Conservation (phyloP, 2,113 vertebrate species). For the Xiphophorus maculatus region DNA sequence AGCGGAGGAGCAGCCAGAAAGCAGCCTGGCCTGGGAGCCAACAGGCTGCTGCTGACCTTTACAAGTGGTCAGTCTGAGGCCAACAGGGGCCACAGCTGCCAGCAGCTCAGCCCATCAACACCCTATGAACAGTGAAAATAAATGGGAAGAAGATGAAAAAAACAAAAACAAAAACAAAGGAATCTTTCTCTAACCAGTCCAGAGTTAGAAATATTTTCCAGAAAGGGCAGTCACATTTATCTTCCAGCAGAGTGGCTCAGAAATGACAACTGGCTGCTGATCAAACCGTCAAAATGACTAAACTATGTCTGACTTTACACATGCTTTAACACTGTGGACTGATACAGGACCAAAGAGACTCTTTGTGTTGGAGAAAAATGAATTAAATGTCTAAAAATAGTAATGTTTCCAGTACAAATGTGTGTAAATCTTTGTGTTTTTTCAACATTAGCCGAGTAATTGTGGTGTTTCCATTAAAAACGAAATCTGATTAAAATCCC, state of each 20-base stretch:
- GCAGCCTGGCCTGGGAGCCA: slow-evolving; percentile 40
- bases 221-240: neutral
- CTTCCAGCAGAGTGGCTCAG: neutral
- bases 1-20: slow-evolving; percentile 29
- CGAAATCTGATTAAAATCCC: too few species aligned
- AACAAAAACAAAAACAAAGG: slow-evolving; percentile 39
- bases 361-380: too few species aligned
- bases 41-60: slow-evolving; percentile 67
- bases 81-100: slow-evolving; percentile 35
- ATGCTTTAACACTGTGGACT: too few species aligned
- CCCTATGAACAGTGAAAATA: neutral
- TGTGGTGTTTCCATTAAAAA: too few species aligned
- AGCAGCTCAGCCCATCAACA: slow-evolving; percentile 23
- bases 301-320: too few species aligned
- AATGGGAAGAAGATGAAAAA: neutral
- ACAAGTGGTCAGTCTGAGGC: slow-evolving; percentile 24
- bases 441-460: too few species aligned
- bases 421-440: too few species aligned
- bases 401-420: too few species aligned
- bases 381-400: too few species aligned
- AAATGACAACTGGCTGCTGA: neutral
- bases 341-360: too few species aligned
- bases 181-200: slow-evolving; percentile 30
- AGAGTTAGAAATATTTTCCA: slow-evolving; percentile 63
- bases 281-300: too few species aligned